These are phyloP conservation scores for Vulpes vulpes DNA, from an alignment of 2,113 vertebrate genomes.

Conservation along the genomic window DNA sequence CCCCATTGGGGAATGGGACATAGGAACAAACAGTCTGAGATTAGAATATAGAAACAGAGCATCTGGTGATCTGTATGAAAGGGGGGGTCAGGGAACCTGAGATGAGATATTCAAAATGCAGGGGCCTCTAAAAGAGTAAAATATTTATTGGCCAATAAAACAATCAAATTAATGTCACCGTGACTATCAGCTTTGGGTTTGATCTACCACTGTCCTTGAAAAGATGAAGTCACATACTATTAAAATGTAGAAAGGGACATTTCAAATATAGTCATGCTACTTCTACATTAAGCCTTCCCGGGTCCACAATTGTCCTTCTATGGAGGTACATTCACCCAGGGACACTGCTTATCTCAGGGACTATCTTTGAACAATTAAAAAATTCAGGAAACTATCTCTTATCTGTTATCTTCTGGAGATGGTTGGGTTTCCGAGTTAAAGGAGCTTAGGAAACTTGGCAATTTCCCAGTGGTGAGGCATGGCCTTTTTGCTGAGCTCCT, in stretches of 20 bases:
- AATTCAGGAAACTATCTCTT: slow-evolving; percentile 1
- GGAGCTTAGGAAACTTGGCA: slow-evolving; percentile 42
- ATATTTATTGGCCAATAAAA: background rate
- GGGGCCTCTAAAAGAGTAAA: background rate
- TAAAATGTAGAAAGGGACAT: background rate
- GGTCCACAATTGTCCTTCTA: background rate
- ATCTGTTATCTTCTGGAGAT: slow-evolving; percentile 36
- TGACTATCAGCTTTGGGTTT: slow-evolving; percentile 21
- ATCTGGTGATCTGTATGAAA: background rate
- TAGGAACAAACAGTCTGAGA: background rate
- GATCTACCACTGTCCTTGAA: background rate
- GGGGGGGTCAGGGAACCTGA: background rate
- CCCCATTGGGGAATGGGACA: background rate
- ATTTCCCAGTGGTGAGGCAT: slow-evolving; percentile 44
- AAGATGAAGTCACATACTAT: background rate
- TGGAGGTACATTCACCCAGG: background rate
- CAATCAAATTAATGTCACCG: background rate
- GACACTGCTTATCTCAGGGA: background rate
- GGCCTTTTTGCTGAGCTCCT: slow-evolving; percentile 15
- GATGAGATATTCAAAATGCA: background rate
- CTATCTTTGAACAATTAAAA: slow-evolving; percentile 44
- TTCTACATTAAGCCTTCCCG: slow-evolving; percentile 7
- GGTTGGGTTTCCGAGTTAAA: slow-evolving; percentile 43
- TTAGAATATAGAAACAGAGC: background rate
- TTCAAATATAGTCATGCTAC: background rate